These are phyloP conservation scores for Drosophila robusta DNA, from an alignment of 2,888 invertebrate species.

Conservation along the genomic window DNA sequence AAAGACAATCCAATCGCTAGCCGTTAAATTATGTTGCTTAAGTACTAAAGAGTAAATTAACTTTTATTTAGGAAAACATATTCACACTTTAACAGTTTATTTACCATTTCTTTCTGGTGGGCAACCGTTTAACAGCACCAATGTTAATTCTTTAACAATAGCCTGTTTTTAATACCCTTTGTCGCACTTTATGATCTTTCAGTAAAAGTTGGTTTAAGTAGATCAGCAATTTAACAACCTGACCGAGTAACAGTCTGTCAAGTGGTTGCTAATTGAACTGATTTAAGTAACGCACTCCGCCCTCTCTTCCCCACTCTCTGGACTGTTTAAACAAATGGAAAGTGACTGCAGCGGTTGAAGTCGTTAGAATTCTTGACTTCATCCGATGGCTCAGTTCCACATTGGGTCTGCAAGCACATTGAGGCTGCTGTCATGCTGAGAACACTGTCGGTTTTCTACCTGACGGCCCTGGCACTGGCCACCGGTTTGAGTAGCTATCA, in stretches of 20 bases:
- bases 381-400: slow-evolving; percentile 46
- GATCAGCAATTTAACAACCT: slow-evolving; percentile 26
- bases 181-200: slow-evolving; percentile 30
- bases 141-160: slow-evolving; percentile 33
- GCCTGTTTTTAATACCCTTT: slow-evolving; percentile 17
- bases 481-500: slow-evolving; percentile 3
- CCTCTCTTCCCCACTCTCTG: not conserved
- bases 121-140: slow-evolving; percentile 8
- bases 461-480: slow-evolving; percentile 3
- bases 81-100: not conserved
- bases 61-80: slow-evolving; percentile 11
- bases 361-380: slow-evolving; percentile 8
- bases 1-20: not conserved
- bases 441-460: not conserved
- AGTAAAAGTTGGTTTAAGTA: slow-evolving; percentile 57
- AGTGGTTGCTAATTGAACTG: slow-evolving; percentile 64
- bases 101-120: slow-evolving; percentile 11
- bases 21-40: not conserved
- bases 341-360: slow-evolving; percentile 39
- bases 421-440: slow-evolving; percentile 28
- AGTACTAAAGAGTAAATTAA: not conserved
- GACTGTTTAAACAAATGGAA: slow-evolving; percentile 34
- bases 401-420: slow-evolving; percentile 27
- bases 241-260: slow-evolving; percentile 40
- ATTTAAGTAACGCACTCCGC: slow-evolving; percentile 17